Percentiles rank a stretch among this genome's conserved stretches.
Conservation (phyloP, 2,888 invertebrate species). For the Cryptus viduatorius region DNA sequence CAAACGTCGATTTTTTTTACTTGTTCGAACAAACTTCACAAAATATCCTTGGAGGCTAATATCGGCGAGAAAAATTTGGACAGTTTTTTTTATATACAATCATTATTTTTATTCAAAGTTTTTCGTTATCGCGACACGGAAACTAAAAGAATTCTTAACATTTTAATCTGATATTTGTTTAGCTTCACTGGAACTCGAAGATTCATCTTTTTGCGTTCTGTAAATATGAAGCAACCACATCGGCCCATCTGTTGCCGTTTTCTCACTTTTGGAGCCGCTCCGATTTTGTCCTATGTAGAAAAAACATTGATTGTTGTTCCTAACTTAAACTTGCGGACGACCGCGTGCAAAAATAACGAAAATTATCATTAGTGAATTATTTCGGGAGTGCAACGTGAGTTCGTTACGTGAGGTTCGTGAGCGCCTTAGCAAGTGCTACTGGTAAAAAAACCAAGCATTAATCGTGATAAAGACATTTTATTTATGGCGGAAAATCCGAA, state of each 20-base stretch:
- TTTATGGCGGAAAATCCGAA: no score
- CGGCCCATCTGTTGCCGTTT: conserved; percentile 91
- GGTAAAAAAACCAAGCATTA: no score
- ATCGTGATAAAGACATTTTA: no score
- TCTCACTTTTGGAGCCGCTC: conserved; percentile 86
- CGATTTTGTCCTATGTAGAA: conserved; percentile 85
- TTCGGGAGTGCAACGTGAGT: no score
- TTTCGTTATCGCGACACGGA: conserved; percentile 21
- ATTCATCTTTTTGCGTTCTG: conserved; percentile 86
- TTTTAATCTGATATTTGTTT: conserved; percentile 50
- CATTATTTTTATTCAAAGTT: conserved; percentile 50
- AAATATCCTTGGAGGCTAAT: not conserved
- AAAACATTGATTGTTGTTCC: not conserved
- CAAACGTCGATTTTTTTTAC: conserved; percentile 2
- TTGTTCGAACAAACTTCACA: not conserved
- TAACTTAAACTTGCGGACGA: no score
- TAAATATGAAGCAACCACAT: conserved; percentile 89
- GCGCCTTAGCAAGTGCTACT: no score
- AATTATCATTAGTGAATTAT: no score
- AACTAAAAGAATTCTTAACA: not conserved
- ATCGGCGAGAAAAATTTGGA: not conserved
- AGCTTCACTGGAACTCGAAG: conserved; percentile 65
- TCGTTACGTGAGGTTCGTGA: no score
- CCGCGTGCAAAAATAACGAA: no score
- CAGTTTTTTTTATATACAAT: conserved; percentile 10